Evolutionary conservation across 2,113 vertebrate genomes (phyloP).

Genomic region (Sturnus vulgaris): DNA sequence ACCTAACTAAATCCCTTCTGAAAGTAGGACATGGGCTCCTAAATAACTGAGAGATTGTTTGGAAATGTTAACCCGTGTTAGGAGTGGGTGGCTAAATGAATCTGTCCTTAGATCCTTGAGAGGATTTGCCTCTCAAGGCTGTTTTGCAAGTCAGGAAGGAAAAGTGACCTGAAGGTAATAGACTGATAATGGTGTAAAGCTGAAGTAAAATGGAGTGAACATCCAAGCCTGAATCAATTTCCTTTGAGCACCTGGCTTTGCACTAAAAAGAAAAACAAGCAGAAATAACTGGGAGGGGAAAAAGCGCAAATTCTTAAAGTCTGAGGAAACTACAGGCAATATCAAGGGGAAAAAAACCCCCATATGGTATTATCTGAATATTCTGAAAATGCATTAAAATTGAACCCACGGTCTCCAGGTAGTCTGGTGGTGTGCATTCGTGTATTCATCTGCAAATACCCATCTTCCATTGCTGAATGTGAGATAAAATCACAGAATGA

Average conservation of each 20-base stretch:
- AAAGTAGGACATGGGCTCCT: background rate
- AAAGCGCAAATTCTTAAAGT: background rate
- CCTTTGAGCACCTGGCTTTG: background rate
- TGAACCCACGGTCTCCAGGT: background rate
- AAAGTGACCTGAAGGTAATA: background rate
- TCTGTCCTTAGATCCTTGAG: background rate
- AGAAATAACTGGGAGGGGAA: background rate
- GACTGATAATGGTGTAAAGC: background rate
- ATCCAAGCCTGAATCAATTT: background rate
- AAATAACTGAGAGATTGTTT: background rate
- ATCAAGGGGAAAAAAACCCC: rapidly evolving
- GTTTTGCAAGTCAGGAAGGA: background rate
- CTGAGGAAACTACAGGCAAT: background rate
- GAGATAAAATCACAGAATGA: background rate
- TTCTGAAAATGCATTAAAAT: background rate
- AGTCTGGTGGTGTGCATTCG: background rate
- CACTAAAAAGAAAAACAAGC: background rate
- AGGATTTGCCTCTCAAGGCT: background rate
- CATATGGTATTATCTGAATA: background rate
- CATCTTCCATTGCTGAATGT: background rate
- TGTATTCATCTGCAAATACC: background rate
- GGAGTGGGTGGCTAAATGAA: background rate
- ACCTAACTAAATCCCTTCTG: background rate
- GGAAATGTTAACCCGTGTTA: background rate
- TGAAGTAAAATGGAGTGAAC: background rate